Percentiles rank a stretch among this genome's conserved stretches.
Conservation (phyloP, 2,113 vertebrate species). For the Forbesichthys agassizii region DNA sequence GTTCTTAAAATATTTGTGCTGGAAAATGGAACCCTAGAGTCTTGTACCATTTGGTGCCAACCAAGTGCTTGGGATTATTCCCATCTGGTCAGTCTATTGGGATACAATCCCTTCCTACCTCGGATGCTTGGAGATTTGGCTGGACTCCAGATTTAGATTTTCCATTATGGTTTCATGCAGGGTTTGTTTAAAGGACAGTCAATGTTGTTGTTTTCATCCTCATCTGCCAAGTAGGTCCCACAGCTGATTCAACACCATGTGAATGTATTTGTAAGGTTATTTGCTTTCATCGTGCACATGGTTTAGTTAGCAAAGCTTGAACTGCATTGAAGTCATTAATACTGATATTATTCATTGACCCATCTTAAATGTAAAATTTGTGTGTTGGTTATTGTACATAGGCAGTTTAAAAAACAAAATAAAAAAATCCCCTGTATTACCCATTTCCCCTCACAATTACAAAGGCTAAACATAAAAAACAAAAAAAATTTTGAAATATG, state of each 20-base stretch:
- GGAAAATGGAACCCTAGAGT: neutral
- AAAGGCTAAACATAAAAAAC: neutral
- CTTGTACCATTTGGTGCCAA: conserved; percentile 36
- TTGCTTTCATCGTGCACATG: neutral
- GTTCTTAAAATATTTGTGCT: neutral
- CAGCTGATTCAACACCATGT: too few species aligned
- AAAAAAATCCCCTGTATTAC: neutral
- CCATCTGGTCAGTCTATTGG: conserved; percentile 21
- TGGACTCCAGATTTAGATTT: neutral
- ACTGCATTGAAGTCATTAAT: conserved; percentile 53
- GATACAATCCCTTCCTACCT: conserved; percentile 51
- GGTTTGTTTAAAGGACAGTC: too few species aligned
- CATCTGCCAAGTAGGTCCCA: too few species aligned
- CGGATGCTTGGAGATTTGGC: conserved; percentile 11
- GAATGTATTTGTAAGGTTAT: too few species aligned
- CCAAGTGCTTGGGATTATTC: conserved; percentile 38
- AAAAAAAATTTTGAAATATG: conserved; percentile 50
- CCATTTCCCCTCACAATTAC: conserved; percentile 26
- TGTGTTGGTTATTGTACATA: conserved; percentile 14
- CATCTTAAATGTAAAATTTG: conserved; percentile 3
- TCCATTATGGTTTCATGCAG: too few species aligned
- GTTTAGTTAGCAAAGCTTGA: conserved; percentile 16
- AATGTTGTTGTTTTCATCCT: too few species aligned
- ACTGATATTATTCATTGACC: conserved; percentile 35
- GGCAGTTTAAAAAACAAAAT: neutral